These are phyloP conservation scores for Myocastor coypus DNA, from an alignment of 2,113 vertebrate genomes.

Conservation along the genomic window DNA sequence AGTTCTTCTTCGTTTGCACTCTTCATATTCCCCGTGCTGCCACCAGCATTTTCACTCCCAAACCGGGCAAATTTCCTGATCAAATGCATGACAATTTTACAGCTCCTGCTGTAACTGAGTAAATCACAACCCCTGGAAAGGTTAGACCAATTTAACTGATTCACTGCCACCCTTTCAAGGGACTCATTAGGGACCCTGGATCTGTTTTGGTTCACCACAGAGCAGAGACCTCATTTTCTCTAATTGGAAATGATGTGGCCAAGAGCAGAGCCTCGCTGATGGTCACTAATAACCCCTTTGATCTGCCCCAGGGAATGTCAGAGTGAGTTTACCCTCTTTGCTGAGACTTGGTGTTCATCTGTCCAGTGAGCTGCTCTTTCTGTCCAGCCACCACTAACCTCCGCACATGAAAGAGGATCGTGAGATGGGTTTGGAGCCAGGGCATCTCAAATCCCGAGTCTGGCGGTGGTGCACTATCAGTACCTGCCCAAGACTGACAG, in stretches of 20 bases:
- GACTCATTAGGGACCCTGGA: slow-evolving; percentile 43
- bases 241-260: slow-evolving; percentile 66
- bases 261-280: slow-evolving; percentile 5
- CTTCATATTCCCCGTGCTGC: neutral
- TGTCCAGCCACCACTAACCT: slow-evolving; percentile 10
- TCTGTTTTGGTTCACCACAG: slow-evolving; percentile 57
- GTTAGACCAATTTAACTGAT: slow-evolving; percentile 26
- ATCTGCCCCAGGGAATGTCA: slow-evolving; percentile 56
- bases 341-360: slow-evolving; percentile 42
- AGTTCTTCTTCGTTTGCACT: neutral
- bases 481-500: neutral
- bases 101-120: neutral
- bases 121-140: neutral
- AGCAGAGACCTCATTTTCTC: slow-evolving; percentile 54
- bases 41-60: neutral
- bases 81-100: neutral
- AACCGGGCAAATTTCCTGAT: neutral
- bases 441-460: neutral
- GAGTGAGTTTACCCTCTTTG: slow-evolving; percentile 38
- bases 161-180: slow-evolving; percentile 38
- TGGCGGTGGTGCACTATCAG: neutral
- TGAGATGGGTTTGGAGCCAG: slow-evolving; percentile 33
- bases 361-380: neutral
- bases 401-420: neutral
- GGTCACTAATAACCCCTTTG: slow-evolving; percentile 66